Conservation (phyloP, 2,888 invertebrate genomes). For the Eurytoma californica region DNA sequence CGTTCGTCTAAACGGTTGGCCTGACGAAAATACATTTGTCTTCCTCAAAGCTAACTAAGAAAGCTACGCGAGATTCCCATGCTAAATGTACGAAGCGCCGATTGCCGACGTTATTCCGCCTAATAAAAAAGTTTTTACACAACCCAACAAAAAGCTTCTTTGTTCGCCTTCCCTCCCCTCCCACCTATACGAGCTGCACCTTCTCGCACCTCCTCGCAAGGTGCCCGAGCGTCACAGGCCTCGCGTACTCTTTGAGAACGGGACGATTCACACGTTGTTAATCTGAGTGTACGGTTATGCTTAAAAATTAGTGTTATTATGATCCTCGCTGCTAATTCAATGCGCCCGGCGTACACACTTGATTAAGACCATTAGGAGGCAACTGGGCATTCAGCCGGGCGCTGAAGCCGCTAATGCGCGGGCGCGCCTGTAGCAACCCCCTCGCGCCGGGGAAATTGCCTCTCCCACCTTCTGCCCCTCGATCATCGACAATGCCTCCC, state of each 20-base stretch:
- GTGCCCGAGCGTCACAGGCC: neutral
- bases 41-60: no score
- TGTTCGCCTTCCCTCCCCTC: constrained; percentile 1
- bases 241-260: constrained; percentile 61
- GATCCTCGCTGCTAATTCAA: constrained; percentile 63
- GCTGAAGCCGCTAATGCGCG: neutral
- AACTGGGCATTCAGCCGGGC: constrained; percentile 64
- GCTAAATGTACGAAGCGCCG: no score
- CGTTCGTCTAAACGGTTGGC: no score
- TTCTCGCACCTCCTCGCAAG: neutral
- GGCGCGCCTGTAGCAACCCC: constrained; percentile 6
- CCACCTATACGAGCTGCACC: no score
- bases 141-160: neutral
- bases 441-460: constrained; percentile 24
- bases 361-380: constrained; percentile 73
- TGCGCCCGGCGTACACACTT: constrained; percentile 72
- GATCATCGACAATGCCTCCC: constrained; percentile 52
- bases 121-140: no score
- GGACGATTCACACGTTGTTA: constrained; percentile 73
- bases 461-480: constrained; percentile 49
- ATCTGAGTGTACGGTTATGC: constrained; percentile 74
- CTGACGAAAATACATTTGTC: no score
- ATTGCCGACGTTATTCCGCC: no score
- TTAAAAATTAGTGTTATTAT: constrained; percentile 74
- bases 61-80: no score